Evolutionary conservation across 2,888 invertebrate genomes (phyloP).

Genomic region (Athrips mouffetella): DNA sequence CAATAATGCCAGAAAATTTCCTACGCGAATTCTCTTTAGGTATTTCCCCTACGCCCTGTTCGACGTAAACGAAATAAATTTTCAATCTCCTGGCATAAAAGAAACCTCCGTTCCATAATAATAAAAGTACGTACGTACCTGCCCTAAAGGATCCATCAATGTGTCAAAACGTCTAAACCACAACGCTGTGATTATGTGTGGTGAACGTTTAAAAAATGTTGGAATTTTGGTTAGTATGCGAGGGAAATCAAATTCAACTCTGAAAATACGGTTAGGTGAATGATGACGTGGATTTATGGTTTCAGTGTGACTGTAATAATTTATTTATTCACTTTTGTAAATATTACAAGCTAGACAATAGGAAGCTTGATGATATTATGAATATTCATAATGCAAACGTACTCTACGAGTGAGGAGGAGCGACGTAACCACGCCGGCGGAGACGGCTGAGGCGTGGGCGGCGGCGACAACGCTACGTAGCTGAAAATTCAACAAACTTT

Average conservation of each 20-base stretch:
- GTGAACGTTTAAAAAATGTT: slow-evolving; percentile 17
- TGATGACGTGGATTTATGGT: slow-evolving; percentile 28
- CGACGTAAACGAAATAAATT: slow-evolving; percentile 18
- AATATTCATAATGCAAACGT: slow-evolving; percentile 51
- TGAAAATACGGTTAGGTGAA: slow-evolving; percentile 26
- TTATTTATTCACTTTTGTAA: slow-evolving; percentile 36
- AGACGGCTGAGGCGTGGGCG: slow-evolving; percentile 39
- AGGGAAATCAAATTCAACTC: slow-evolving; percentile 29
- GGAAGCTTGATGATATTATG: slow-evolving; percentile 43
- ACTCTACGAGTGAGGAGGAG: slow-evolving; percentile 45
- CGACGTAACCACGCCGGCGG: slow-evolving; percentile 49
- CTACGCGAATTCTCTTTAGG: slow-evolving; percentile 3
- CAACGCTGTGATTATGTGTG: slow-evolving; percentile 20
- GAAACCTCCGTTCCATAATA: slow-evolving; percentile 8
- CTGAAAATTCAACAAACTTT: slow-evolving; percentile 48
- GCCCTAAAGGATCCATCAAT: slow-evolving; percentile 24
- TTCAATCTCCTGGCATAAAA: slow-evolving; percentile 17
- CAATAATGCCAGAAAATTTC: slow-evolving; percentile 1
- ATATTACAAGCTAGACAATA: slow-evolving; percentile 34
- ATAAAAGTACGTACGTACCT: slow-evolving; percentile 1
- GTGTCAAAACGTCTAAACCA: slow-evolving; percentile 33
- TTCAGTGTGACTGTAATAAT: slow-evolving; percentile 31
- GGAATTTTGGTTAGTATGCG: slow-evolving; percentile 21
- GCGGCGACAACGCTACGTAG: slow-evolving; percentile 44
- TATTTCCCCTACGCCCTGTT: background rate